Base-by-base conservation (phyloP, 2,797 vertebrate species). In the Podarcis siculus region DNA sequence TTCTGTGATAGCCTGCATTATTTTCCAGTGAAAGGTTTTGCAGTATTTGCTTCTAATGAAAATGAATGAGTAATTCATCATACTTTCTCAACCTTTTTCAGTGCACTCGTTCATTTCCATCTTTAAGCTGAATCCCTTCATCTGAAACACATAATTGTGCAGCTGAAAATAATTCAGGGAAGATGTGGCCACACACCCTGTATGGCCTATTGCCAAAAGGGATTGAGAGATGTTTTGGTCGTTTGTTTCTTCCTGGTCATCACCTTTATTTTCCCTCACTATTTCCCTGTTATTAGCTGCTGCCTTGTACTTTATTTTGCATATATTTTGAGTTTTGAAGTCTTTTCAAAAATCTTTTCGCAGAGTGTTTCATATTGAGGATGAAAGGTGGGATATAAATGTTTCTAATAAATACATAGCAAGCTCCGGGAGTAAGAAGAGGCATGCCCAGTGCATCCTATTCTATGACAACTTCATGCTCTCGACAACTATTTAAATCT, bases 21-120 rank as follows among this genome's bases (percentile, higher is more conserved):
- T 76, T 87, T 64, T 86, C 72, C 79, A 82, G 72, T 32, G 82
- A 78, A 90, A 89, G 15, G 8, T 17, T 84, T n/a, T 45, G 23
- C 42, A 75, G 64, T 27, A 0, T 27, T 4, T 84, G 80, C 80
- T 88, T 81, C 83, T 90, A 77, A 90, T 49, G 27, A 25, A 58
- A 21, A 0, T 4, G 12, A 79, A 58, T 13, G 3, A 32, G n/a
- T 90, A 49, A 84, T 27, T 66, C 39, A 66, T 78, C 10, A 89
- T 79, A 39, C 32, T 21, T 91, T 84, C 89, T 35, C 82, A 87
- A 81, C 45, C 55, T 66, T 58, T 15, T 1, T 82, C 84, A 83
- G 89, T 93, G 77, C 3, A 0, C 25, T 79, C 92, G 1, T 81
- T 88, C 89, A 82, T 45, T 89, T 82, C 82, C 30, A 87, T 3